These are phyloP conservation scores for Forficula auricularia DNA, from an alignment of 1,140 invertebrate species.

Conservation along the genomic window DNA sequence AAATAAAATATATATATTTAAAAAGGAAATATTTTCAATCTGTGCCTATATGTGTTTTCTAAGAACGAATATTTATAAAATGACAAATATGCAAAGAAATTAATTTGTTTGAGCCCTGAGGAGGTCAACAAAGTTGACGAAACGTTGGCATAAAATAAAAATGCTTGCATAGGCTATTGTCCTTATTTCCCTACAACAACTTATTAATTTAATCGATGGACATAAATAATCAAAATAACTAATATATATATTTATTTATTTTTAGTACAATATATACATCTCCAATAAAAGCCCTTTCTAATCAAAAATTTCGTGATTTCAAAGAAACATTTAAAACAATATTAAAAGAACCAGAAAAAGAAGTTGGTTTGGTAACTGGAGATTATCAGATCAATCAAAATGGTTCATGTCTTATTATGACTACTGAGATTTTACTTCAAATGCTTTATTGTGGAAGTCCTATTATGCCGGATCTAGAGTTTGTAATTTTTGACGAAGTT, in stretches of 20 bases:
- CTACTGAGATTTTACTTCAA: slow-evolving; percentile 93
- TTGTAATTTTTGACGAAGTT: slow-evolving; percentile 98
- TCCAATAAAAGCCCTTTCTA: slow-evolving; percentile 96
- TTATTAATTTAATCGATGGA: too few relatives aligned
- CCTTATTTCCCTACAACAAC: too few relatives aligned
- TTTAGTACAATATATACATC: slow-evolving; percentile 91
- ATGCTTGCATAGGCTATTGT: too few relatives aligned
- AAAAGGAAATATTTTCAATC: too few relatives aligned
- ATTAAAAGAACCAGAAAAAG: slow-evolving; percentile 23
- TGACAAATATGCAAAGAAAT: too few relatives aligned
- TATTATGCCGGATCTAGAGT: slow-evolving; percentile 87
- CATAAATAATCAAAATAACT: too few relatives aligned
- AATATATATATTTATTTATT: slow-evolving; percentile 15
- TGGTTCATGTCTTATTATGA: slow-evolving; percentile 95
- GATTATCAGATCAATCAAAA: slow-evolving; percentile 90
- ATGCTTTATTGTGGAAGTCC: slow-evolving; percentile 95
- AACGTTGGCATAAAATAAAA: too few relatives aligned
- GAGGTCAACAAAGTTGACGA: too few relatives aligned
- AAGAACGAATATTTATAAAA: too few relatives aligned
- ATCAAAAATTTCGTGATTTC: slow-evolving; percentile 98
- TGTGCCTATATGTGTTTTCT: too few relatives aligned
- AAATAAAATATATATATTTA: too few relatives aligned
- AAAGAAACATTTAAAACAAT: slow-evolving; percentile 60
- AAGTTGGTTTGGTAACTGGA: slow-evolving; percentile 88
- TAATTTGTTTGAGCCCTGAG: too few relatives aligned